Evolutionary conservation across 2,797 vertebrate genomes (phyloP).

Genomic region (Somateria mollissima): DNA sequence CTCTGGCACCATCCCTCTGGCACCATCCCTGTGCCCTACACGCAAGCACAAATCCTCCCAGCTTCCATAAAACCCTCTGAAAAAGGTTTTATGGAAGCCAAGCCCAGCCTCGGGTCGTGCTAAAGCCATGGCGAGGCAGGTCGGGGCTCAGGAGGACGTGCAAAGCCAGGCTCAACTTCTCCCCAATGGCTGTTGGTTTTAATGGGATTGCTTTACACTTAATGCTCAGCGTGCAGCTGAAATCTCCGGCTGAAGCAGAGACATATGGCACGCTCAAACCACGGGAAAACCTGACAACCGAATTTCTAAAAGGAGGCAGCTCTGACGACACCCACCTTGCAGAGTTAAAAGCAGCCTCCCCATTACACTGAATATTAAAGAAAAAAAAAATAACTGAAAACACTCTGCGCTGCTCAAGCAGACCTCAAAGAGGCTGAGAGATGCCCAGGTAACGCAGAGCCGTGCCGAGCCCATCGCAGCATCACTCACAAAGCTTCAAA

Average conservation of each 20-base stretch:
- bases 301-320: background rate
- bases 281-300: background rate
- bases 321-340: background rate
- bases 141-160: background rate
- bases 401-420: background rate
- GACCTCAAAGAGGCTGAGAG: background rate
- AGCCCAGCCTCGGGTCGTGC: background rate
- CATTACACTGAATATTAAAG: background rate
- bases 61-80: background rate
- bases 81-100: background rate
- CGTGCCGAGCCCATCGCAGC: accelerated
- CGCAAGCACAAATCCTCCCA: background rate
- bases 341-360: background rate
- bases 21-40: background rate
- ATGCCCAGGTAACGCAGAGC: background rate
- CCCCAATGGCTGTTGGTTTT: accelerated
- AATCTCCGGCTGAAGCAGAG: background rate
- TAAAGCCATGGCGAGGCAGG: background rate
- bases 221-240: background rate
- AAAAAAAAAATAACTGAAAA: background rate
- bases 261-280: background rate
- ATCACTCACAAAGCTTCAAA: background rate
- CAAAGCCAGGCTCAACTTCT: background rate
- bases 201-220: background rate
- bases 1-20: background rate